phyloP scores from a whole-genome alignment of 2,113 vertebrate genomes.

The Oryzias woworae region DNA sequence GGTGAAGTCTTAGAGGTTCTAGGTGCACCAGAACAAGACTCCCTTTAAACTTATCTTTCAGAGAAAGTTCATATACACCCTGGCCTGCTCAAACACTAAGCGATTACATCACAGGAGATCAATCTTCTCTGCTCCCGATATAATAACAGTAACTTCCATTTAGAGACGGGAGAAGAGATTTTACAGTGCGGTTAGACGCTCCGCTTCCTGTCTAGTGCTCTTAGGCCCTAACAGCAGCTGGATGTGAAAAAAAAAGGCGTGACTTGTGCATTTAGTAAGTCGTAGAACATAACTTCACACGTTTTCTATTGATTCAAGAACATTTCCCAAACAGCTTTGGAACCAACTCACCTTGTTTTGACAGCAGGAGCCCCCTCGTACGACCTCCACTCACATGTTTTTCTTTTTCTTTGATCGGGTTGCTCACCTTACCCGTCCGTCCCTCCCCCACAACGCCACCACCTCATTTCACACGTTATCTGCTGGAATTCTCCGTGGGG shows the following conservation, averaged over 20 bases:
- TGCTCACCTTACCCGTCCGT: conserved; percentile 1
- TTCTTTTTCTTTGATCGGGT: conserved; percentile 44
- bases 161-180: conserved; percentile 44
- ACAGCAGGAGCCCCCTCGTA: not conserved
- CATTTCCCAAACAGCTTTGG: conserved; percentile 3
- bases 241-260: conserved; percentile 19
- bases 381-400: conserved; percentile 9
- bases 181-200: conserved; percentile 25
- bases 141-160: conserved; percentile 54
- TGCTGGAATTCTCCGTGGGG: conserved; percentile 30
- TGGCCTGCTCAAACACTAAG: conserved; percentile 33
- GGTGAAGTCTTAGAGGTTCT: conserved; percentile 26
- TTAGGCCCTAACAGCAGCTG: conserved; percentile 17
- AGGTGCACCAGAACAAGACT: conserved; percentile 36
- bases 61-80: conserved; percentile 42
- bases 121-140: conserved; percentile 35
- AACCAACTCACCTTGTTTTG: conserved; percentile 36
- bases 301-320: conserved; percentile 9
- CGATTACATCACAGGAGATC: conserved; percentile 59
- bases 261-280: conserved; percentile 14
- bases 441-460: not conserved
- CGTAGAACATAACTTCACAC: conserved; percentile 25
- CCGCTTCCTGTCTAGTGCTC: conserved; percentile 39
- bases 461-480: conserved; percentile 10
- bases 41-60: conserved; percentile 51